Evolutionary conservation across 1,140 invertebrate species (phyloP).

Genomic region (Antheraea pernyi): DNA sequence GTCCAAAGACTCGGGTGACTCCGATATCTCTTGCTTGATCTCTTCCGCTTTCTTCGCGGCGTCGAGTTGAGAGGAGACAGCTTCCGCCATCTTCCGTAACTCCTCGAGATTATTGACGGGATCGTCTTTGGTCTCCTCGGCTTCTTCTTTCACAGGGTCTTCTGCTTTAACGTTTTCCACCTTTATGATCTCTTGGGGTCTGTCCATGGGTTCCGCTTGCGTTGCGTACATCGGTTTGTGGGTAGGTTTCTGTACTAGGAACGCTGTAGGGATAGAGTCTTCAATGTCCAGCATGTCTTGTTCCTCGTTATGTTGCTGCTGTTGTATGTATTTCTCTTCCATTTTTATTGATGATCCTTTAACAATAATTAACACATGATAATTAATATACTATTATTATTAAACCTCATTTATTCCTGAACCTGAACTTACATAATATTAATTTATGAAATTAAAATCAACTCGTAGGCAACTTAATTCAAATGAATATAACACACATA

Average conservation of each 20-base stretch:
- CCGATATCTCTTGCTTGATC: constrained; percentile 47
- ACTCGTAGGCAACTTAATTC: too few species aligned
- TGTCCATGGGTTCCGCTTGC: constrained; percentile 64
- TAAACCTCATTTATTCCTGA: too few species aligned
- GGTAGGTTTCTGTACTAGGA: constrained; percentile 75
- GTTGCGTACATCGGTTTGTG: constrained; percentile 63
- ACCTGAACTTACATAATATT: too few species aligned
- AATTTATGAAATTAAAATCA: too few species aligned
- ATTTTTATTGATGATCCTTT: constrained; percentile 76
- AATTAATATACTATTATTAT: background rate
- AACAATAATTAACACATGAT: background rate
- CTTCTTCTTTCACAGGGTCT: constrained; percentile 38
- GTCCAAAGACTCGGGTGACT: constrained; percentile 60
- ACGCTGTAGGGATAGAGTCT: constrained; percentile 77
- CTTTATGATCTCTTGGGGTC: constrained; percentile 66
- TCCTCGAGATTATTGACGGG: constrained; percentile 78
- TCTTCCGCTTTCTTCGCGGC: constrained; percentile 74
- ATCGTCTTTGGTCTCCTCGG: constrained; percentile 59
- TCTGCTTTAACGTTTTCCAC: constrained; percentile 62
- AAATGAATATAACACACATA: too few species aligned
- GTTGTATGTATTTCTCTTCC: constrained; percentile 78
- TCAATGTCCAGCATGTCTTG: constrained; percentile 76
- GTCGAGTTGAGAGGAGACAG: constrained; percentile 74
- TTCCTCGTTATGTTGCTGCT: constrained; percentile 68
- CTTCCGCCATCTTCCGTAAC: constrained; percentile 79